phyloP scores from a whole-genome alignment of 1,140 invertebrate species.

The Penaeus chinensis region DNA sequence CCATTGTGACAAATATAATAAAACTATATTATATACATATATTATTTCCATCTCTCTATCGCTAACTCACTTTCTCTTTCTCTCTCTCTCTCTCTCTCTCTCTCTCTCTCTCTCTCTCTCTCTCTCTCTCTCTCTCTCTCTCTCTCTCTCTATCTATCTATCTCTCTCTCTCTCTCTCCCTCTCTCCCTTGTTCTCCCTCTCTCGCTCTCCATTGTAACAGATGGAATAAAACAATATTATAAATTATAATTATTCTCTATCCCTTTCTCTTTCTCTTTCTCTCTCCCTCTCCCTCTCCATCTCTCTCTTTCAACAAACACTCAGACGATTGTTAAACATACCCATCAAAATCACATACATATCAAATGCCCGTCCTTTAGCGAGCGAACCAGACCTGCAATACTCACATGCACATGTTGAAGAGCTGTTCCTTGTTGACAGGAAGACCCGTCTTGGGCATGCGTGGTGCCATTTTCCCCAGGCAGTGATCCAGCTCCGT shows the following conservation, averaged over 20 bases:
- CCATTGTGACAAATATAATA: too few species aligned
- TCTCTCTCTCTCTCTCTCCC: too few species aligned
- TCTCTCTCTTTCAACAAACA: constrained; percentile 28
- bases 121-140: too few species aligned
- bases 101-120: too few species aligned
- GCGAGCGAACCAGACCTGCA: not conserved
- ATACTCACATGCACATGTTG: constrained; percentile 36
- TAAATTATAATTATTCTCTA: not conserved
- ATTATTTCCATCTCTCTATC: too few species aligned
- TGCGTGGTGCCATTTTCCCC: constrained; percentile 6
- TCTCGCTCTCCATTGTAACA: too few species aligned
- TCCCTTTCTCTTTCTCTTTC: not conserved
- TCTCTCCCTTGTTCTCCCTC: too few species aligned
- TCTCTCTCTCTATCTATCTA: too few species aligned
- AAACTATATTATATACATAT: too few species aligned
- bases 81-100: too few species aligned
- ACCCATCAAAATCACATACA: constrained; percentile 8
- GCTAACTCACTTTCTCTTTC: too few species aligned
- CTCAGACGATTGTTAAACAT: not conserved
- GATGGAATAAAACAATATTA: too few species aligned
- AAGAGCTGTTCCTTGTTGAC: constrained; percentile 8
- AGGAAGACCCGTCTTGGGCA: constrained; percentile 33
- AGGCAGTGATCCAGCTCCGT: constrained; percentile 36
- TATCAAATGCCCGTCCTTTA: not conserved
- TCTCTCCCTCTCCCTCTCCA: not conserved